A percentile compares a stretch with the other conserved stretches of the same genome.
These are phyloP conservation scores for Xestia xanthographa DNA, from an alignment of 2,888 invertebrate genomes.

Conservation along the genomic window DNA sequence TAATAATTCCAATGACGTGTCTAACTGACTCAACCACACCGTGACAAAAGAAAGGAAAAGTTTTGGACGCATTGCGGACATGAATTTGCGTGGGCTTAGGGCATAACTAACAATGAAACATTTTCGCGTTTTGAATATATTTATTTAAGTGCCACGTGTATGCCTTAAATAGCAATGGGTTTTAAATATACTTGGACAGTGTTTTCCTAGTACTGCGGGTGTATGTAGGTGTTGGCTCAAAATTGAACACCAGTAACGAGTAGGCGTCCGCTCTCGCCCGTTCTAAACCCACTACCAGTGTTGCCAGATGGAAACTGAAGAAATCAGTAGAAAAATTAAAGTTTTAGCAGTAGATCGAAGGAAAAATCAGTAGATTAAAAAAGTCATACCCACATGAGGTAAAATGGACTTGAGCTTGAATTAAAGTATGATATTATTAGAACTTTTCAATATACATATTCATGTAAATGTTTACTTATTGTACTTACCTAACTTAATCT, in stretches of 20 bases:
- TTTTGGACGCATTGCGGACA: constrained; percentile 31
- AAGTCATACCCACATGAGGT: too few species aligned
- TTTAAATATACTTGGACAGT: background rate
- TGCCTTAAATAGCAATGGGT: background rate
- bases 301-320: too few species aligned
- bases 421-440: too few species aligned
- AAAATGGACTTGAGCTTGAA: too few species aligned
- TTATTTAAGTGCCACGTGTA: constrained; percentile 12
- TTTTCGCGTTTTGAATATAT: background rate
- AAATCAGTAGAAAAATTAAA: too few species aligned
- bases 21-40: background rate
- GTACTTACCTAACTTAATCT: too few species aligned
- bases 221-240: too few species aligned
- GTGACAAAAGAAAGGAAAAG: background rate
- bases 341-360: too few species aligned
- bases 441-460: too few species aligned
- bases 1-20: background rate
- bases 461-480: too few species aligned
- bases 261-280: background rate
- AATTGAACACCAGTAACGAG: too few species aligned
- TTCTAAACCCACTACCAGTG: background rate
- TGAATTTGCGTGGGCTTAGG: constrained; percentile 7
- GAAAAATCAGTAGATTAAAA: too few species aligned
- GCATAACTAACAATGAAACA: background rate
- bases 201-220: background rate